Base-by-base conservation (phyloP, 2,113 vertebrate species). In the Plestiodon gilberti region DNA sequence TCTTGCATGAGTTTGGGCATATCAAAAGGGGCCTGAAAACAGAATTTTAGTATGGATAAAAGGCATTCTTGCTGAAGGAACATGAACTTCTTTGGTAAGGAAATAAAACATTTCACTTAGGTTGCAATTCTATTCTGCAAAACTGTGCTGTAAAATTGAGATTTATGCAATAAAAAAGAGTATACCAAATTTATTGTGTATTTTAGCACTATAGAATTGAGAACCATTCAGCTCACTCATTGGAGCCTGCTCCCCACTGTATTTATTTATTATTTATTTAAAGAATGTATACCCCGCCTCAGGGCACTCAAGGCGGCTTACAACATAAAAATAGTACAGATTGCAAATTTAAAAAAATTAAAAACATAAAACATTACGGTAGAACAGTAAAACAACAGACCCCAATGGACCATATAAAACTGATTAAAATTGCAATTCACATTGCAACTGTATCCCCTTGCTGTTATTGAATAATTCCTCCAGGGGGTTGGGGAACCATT, bases 31-130 rank as follows among this genome's bases (percentile, higher is more conserved):
- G 64, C 7, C 64, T 86, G 25, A 89, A 93, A 88, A 86, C 18
- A 90, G 78, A 87, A 35, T 30, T 10, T 90, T 28, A 25, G 48
- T 69, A 88, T 83, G 64, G 89, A 94, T 89, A 55, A 85, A 35
- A 87, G 75, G 52, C 57, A 75, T 4, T 91, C 22, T 61, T 81
- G 40, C 48, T 90, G 80, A 67, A 35, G 11, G 65, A 14, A 40
- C 33, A 1, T 22, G 6, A 4, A 40, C 28, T 67, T 84, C 67
- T 87, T 65, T 14, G 33, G 2, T 64, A 86, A 82, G 73, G 59
- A 22, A 2, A 11, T 88, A 25, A 30, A 43, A 38, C 9, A 52
- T 73, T 73, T 57, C 20, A 38, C 67, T 78, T 30, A 77, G 43
- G 43, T 48, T 48, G 43, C 43, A 48, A 48, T 48, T 48, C 43